These are phyloP conservation scores for Enteromius fasciolatus DNA, from an alignment of 2,797 vertebrate genomes.

Conservation along the genomic window DNA sequence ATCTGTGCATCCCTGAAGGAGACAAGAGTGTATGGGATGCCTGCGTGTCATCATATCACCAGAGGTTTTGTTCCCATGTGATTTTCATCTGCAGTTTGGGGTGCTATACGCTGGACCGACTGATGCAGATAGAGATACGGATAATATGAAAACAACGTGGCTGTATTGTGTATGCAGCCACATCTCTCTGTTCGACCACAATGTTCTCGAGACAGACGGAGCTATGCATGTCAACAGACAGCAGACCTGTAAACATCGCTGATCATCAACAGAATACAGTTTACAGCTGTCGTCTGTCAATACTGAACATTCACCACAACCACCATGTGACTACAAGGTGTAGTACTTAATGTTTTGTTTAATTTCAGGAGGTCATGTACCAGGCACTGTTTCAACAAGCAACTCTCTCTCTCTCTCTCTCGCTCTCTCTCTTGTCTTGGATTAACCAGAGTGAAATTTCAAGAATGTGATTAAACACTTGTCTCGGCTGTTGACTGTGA, in stretches of 20 bases:
- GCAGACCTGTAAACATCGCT: not conserved
- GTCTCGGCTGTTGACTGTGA: constrained; percentile 60
- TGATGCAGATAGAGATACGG: not conserved
- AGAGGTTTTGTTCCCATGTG: constrained; percentile 3
- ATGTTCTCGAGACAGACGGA: constrained; percentile 41
- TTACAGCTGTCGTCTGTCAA: not conserved
- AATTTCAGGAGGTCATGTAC: constrained; percentile 1
- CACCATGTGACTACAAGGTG: constrained; percentile 7
- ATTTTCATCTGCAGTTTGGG: constrained; percentile 30
- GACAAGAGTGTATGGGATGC: not conserved
- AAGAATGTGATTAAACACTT: constrained; percentile 54
- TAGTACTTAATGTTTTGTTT: not conserved
- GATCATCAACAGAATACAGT: not conserved
- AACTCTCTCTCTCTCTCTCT: not conserved
- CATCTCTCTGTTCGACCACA: constrained; percentile 29
- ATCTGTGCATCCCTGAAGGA: constrained; percentile 31
- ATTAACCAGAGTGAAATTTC: constrained; percentile 24
- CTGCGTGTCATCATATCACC: not conserved
- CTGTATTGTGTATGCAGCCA: constrained; percentile 25
- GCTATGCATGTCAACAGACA: not conserved
- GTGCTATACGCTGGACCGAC: not conserved
- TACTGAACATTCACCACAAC: constrained; percentile 14
- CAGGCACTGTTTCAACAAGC: constrained; percentile 14
- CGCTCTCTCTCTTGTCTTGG: not conserved
- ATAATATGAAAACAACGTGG: constrained; percentile 19